These are phyloP conservation scores for Caenorhabditis sp. DNA, from an alignment of 2,888 invertebrate genomes.

Conservation along the genomic window DNA sequence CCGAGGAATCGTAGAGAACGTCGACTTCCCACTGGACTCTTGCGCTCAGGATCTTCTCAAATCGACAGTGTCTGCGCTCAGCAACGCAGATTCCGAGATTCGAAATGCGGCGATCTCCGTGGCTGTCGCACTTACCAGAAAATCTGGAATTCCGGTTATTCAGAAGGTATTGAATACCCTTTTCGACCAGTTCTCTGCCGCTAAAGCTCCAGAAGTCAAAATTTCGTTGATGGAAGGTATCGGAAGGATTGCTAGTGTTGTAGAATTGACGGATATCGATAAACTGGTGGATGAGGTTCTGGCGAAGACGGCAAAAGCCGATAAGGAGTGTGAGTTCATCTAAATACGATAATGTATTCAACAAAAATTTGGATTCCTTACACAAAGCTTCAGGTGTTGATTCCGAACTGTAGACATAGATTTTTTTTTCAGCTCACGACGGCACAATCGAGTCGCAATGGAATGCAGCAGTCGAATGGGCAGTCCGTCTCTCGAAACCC, in stretches of 20 bases:
- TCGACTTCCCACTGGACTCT: slow-evolving; percentile 58
- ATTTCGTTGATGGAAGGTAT: slow-evolving; percentile 67
- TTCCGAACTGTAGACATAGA: too few species aligned
- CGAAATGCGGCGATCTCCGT: slow-evolving; percentile 51
- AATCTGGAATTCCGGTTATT: slow-evolving; percentile 39
- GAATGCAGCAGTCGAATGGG: slow-evolving; percentile 67
- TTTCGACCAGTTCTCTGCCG: slow-evolving; percentile 63
- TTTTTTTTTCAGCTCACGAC: slow-evolving; percentile 68
- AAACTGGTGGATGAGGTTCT: slow-evolving; percentile 66
- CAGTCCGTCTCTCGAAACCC: slow-evolving; percentile 40
- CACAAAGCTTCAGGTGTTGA: too few species aligned
- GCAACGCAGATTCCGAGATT: slow-evolving; percentile 38
- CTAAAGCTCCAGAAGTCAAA: slow-evolving; percentile 66
- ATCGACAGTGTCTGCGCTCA: slow-evolving; percentile 38
- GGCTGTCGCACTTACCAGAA: slow-evolving; percentile 43
- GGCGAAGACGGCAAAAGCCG: slow-evolving; percentile 67
- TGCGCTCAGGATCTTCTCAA: slow-evolving; percentile 65
- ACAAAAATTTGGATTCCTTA: neutral
- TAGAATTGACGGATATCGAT: slow-evolving; percentile 57
- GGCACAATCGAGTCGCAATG: slow-evolving; percentile 70
- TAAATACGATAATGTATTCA: too few species aligned
- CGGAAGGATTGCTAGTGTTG: slow-evolving; percentile 38
- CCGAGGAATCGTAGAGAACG: slow-evolving; percentile 45
- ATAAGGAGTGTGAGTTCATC: slow-evolving; percentile 71
- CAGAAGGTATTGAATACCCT: slow-evolving; percentile 57